These are phyloP conservation scores for Coturnix japonica DNA, from an alignment of 2,113 vertebrate genomes.

Conservation along the genomic window DNA sequence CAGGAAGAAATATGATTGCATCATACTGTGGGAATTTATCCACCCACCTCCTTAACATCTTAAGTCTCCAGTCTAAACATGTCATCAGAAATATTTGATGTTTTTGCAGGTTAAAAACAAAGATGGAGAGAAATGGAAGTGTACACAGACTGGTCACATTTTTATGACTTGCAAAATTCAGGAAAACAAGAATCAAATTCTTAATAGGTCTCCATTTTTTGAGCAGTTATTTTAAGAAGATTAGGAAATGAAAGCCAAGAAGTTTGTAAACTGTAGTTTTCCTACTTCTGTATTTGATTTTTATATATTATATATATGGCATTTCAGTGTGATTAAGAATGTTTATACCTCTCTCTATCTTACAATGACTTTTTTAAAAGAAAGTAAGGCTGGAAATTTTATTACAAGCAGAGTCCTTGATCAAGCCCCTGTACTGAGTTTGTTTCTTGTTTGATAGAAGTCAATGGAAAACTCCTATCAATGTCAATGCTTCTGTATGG, in stretches of 20 bases:
- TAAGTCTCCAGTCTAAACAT: not conserved
- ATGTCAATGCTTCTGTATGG: not conserved
- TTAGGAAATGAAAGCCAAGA: slow-evolving; percentile 22
- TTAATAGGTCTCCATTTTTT: slow-evolving; percentile 7
- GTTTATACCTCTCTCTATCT: not conserved
- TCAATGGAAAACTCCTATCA: slow-evolving; percentile 4
- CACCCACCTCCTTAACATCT: not conserved
- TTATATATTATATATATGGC: not conserved
- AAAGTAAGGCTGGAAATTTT: not conserved
- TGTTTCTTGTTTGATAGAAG: slow-evolving; percentile 10
- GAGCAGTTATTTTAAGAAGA: not conserved
- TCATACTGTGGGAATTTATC: slow-evolving; percentile 4
- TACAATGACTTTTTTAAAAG: not conserved
- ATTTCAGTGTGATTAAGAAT: not conserved
- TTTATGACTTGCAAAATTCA: not conserved
- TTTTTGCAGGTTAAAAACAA: slow-evolving; percentile 1
- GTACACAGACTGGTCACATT: not conserved
- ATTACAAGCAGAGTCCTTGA: not conserved
- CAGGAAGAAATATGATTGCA: slow-evolving; percentile 18
- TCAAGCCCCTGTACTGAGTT: not conserved
- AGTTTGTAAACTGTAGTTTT: not conserved
- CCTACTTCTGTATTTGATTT: slow-evolving; percentile 17
- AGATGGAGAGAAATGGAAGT: not conserved
- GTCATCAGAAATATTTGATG: slow-evolving; percentile 12
- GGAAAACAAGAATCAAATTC: slow-evolving; percentile 36